phyloP scores from a whole-genome alignment of 2,888 invertebrate species.

The Ochropleura leucogaster region DNA sequence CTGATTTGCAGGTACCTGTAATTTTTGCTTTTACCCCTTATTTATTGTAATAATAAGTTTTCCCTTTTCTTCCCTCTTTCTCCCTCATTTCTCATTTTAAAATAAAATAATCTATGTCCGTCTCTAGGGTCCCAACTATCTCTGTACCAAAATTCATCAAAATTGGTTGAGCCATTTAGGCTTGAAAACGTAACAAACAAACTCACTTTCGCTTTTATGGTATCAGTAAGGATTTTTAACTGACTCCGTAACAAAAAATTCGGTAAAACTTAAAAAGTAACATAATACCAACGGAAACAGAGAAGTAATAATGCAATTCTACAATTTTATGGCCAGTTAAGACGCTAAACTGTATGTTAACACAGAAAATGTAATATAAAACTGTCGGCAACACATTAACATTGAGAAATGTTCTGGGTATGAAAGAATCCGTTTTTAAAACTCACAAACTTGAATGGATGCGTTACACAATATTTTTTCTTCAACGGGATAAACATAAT shows the following conservation, averaged over 20 bases:
- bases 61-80: too few species aligned
- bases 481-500: conserved; percentile 43
- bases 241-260: background rate
- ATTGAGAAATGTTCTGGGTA: conserved; percentile 44
- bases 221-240: background rate
- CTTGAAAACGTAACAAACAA: too few species aligned
- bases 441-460: conserved; percentile 51
- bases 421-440: conserved; percentile 51
- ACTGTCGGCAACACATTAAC: conserved; percentile 51
- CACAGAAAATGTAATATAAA: conserved; percentile 58
- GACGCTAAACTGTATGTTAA: conserved; percentile 57
- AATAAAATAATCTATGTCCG: too few species aligned
- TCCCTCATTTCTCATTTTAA: too few species aligned
- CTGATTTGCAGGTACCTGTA: too few species aligned
- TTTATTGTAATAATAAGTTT: too few species aligned
- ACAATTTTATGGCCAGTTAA: conserved; percentile 57
- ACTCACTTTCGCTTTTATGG: too few species aligned
- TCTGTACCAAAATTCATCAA: too few species aligned
- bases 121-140: too few species aligned
- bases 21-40: too few species aligned
- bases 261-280: conserved; percentile 39
- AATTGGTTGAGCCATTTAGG: too few species aligned
- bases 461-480: conserved; percentile 36
- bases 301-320: conserved; percentile 59
- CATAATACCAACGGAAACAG: conserved; percentile 41